These are phyloP conservation scores for Tinea pellionella DNA, from an alignment of 2,888 invertebrate species.

Conservation along the genomic window DNA sequence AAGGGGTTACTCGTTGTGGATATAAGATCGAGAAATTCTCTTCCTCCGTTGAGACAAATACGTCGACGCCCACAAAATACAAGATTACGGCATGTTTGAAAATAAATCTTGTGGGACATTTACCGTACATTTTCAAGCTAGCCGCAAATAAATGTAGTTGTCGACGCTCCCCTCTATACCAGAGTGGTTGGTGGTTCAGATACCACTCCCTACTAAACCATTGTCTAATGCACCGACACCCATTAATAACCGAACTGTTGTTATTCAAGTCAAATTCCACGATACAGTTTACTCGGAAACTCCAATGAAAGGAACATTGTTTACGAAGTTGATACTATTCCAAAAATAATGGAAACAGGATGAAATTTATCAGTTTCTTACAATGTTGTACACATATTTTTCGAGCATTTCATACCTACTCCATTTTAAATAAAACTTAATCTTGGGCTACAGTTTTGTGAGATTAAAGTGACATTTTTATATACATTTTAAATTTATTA, in stretches of 20 bases:
- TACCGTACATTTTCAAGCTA: constrained; percentile 50
- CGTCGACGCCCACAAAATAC: constrained; percentile 55
- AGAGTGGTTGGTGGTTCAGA: constrained; percentile 1
- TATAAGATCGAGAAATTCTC: constrained; percentile 17
- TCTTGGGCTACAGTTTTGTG: neutral
- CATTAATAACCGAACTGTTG: constrained; percentile 13
- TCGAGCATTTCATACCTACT: neutral
- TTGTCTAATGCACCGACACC: constrained; percentile 9
- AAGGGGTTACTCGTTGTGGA: neutral
- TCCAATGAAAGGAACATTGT: neutral
- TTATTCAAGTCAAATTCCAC: constrained; percentile 12
- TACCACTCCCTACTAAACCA: constrained; percentile 2
- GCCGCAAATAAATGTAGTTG: constrained; percentile 51
- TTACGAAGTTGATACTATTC: neutral
- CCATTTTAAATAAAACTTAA: neutral
- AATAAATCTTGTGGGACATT: constrained; percentile 61
- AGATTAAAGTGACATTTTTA: neutral
- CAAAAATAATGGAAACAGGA: neutral
- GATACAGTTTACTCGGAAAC: constrained; percentile 1
- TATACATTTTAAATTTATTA: neutral
- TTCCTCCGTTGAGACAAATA: constrained; percentile 49
- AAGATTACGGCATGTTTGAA: constrained; percentile 58
- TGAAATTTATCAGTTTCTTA: neutral
- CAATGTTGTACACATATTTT: neutral
- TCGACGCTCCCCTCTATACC: constrained; percentile 30